Evolutionary conservation across 2,888 invertebrate genomes (phyloP), one percentile per base, ranked within the genome.

Genomic region (Vannuccia rotundouncinata): DNA sequence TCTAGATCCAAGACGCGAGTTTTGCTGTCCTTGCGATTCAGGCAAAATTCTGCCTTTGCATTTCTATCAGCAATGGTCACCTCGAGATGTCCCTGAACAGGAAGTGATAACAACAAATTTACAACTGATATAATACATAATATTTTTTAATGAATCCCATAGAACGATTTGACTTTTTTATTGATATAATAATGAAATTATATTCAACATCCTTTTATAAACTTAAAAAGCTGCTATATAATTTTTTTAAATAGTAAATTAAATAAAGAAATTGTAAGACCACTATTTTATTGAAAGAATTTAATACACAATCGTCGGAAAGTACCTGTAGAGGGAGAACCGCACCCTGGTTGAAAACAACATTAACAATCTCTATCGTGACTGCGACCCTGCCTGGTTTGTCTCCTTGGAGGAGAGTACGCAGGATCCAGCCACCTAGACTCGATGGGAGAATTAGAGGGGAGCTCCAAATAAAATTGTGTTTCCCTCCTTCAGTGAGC

Each of bases 341-440:
- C 2, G 66, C 66, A 22, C 2, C 66, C 66, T 66, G 66, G 66
- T 66, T 66, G 66, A 66, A 66, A 27, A 66, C 66, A 22, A 66
- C 25, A 22, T 66, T 66, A 2, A 66, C 66, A 2, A 66, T 22
- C 66, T 66, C 66, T 5, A 66, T 66, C 10, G 66, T 66, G 17
- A 66, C 66, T 22, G 66, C 66, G 22, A 66, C 66, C 13, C 66
- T 17, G 25, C 66, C 66, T 22, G 66, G 66, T 22, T 66, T 66
- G 66, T 66, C 66, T 2, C 66, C 66, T 27, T 66, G 66, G 66
- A 66, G 66, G 17, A 66, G 66, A 5, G 66, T 22, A n/a, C 66
- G 66, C 17, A 66, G 66, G 66, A 66, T 66, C 66, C 66, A 66
- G 66, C 66, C 66, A 2, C 66, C 66, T 27, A 66, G 66, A 66